Percentiles rank a stretch among this genome's conserved stretches.
These are phyloP conservation scores for Pachyseris speciosa DNA, from an alignment of 64 coral and sea anemone genomes.

Conservation along the genomic window DNA sequence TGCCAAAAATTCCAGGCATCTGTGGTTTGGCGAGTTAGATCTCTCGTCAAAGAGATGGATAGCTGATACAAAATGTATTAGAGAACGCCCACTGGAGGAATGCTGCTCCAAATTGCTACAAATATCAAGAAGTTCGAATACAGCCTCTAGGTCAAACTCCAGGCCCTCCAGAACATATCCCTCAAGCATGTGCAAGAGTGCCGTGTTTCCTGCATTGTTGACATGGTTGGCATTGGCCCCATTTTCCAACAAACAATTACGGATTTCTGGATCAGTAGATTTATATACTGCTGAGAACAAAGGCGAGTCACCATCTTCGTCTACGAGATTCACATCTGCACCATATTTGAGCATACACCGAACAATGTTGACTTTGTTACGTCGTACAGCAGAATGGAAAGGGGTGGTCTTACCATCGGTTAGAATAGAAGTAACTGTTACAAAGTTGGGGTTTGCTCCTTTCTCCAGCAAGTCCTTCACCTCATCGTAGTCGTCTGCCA, in stretches of 20 bases:
- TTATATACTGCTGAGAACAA: constrained; percentile 69
- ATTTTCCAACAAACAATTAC: constrained; percentile 51
- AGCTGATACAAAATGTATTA: constrained; percentile 73
- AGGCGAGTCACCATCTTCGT: constrained; percentile 61
- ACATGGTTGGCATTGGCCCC: constrained; percentile 40
- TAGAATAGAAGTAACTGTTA: constrained; percentile 64
- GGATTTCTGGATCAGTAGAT: constrained; percentile 69
- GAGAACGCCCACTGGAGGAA: constrained; percentile 65
- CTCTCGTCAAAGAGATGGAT: constrained; percentile 62
- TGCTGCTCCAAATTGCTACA: constrained; percentile 70
- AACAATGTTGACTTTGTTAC: constrained; percentile 73
- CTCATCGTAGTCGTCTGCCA: constrained; percentile 35
- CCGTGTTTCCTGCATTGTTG: constrained; percentile 63
- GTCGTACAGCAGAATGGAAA: constrained; percentile 61
- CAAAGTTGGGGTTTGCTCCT: constrained; percentile 64
- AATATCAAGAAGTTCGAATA: constrained; percentile 65
- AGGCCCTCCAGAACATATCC: constrained; percentile 67
- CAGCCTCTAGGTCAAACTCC: constrained; percentile 54
- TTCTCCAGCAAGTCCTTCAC: constrained; percentile 60
- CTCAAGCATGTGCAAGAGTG: constrained; percentile 77
- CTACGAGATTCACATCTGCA: constrained; percentile 73
- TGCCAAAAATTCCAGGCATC: constrained; percentile 52
- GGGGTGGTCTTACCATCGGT: constrained; percentile 47
- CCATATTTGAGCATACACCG: constrained; percentile 66
- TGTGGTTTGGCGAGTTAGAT: constrained; percentile 75